Conservation (phyloP, 2,888 invertebrate species). For the Lochmaea capreae region DNA sequence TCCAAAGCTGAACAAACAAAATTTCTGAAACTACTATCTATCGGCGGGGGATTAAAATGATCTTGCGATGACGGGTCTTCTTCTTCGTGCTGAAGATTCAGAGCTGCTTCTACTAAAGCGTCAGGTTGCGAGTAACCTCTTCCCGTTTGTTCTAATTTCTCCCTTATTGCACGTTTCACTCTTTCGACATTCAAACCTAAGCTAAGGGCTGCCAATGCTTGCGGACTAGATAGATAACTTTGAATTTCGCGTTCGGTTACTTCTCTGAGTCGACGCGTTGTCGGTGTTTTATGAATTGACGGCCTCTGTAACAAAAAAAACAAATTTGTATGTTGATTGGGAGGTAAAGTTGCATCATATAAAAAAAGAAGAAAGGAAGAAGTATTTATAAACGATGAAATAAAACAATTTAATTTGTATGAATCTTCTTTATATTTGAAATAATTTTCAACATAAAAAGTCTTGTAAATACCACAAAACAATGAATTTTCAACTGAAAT, state of each 20-base stretch:
- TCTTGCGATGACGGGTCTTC: slow-evolving; percentile 59
- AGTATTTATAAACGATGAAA: too few species aligned
- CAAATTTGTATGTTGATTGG: neutral
- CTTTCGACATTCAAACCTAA: slow-evolving; percentile 72
- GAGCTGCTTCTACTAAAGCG: slow-evolving; percentile 78
- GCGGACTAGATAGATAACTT: slow-evolving; percentile 64
- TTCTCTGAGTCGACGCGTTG: slow-evolving; percentile 49
- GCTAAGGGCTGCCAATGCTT: slow-evolving; percentile 69
- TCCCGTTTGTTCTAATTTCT: slow-evolving; percentile 71
- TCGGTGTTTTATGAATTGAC: slow-evolving; percentile 43
- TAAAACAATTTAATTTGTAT: too few species aligned
- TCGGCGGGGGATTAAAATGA: neutral
- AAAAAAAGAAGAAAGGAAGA: too few species aligned
- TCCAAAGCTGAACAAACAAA: slow-evolving; percentile 15
- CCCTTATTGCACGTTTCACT: slow-evolving; percentile 70
- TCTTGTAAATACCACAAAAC: too few species aligned
- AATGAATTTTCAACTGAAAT: too few species aligned
- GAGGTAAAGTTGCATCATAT: too few species aligned
- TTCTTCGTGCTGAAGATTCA: slow-evolving; percentile 76
- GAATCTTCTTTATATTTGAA: too few species aligned
- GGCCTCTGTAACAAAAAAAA: slow-evolving; percentile 42
- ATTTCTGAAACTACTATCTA: slow-evolving; percentile 14
- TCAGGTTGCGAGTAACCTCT: slow-evolving; percentile 75
- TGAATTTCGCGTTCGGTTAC: slow-evolving; percentile 62
- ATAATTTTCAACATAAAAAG: too few species aligned